These are phyloP conservation scores for Hippocampus comes DNA, from an alignment of 2,113 vertebrate species.

Conservation along the genomic window DNA sequence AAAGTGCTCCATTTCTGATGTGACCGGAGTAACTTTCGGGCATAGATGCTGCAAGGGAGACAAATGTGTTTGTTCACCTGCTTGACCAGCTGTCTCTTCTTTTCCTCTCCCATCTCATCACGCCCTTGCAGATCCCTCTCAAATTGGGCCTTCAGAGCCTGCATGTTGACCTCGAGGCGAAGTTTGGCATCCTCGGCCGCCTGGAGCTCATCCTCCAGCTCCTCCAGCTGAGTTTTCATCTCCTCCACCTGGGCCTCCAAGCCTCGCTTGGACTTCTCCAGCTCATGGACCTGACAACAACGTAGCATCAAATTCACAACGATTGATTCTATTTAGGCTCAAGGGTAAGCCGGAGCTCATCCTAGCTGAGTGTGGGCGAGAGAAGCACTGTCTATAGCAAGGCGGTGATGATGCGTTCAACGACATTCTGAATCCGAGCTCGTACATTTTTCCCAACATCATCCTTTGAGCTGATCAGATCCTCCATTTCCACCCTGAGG, in stretches of 20 bases:
- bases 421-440: slow-evolving; percentile 3
- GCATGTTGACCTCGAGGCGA: slow-evolving; percentile 94
- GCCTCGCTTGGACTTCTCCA: slow-evolving; percentile 91
- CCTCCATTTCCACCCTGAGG: slow-evolving; percentile 89
- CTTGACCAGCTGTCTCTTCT: slow-evolving; percentile 86
- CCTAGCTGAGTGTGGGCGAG: neutral
- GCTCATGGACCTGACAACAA: slow-evolving; percentile 83
- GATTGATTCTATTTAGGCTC: neutral
- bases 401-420: neutral
- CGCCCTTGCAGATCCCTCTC: slow-evolving; percentile 88
- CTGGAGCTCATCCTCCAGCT: slow-evolving; percentile 93
- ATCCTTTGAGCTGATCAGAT: slow-evolving; percentile 94
- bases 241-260: slow-evolving; percentile 91
- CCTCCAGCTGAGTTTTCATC: slow-evolving; percentile 93
- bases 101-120: slow-evolving; percentile 93
- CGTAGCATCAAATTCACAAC: slow-evolving; percentile 10
- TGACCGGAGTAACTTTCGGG: neutral
- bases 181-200: slow-evolving; percentile 92
- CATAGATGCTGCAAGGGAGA: neutral
- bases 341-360: neutral
- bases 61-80: slow-evolving; percentile 76
- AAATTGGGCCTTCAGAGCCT: slow-evolving; percentile 89
- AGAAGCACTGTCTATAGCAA: too few species aligned
- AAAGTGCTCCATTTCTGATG: neutral
- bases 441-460: slow-evolving; percentile 94